Evolutionary conservation across 2,113 vertebrate genomes (phyloP), one percentile per base, ranked within the genome.

Genomic region (Antigone vipio): DNA sequence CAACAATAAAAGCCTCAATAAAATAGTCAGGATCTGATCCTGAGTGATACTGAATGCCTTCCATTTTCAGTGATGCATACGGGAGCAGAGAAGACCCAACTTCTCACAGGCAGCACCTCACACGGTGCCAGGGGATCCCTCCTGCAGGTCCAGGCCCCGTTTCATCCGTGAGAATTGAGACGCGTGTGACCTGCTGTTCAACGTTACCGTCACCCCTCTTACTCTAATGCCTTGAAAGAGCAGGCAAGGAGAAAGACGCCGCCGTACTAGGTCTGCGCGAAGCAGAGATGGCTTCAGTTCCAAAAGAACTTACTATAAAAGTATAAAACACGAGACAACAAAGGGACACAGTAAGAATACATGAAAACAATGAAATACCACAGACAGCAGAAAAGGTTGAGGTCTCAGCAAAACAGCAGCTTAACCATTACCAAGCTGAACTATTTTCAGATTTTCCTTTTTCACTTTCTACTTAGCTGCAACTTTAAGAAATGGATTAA

Each of bases 1-100:
- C 92, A 91, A 91, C 80, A 63, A 82, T 55, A 84, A 94, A 94
- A 94, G 38, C 92, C 73, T 84, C 80, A 45, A 89, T 49, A 72
- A 76, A 93, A 87, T 23, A 79, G 80, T 85, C 62, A 87, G 58
- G 62, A 66, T 66, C 49, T 44, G 74, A 91, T 87, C 62, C 68
- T 79, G 88, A 74, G 69, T 16, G 64, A 72, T 85, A 49, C 69
- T 47, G 56, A 82, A 53, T 11, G 42, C 21, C n/a, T 88, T 42
- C 34, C 18, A 3, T n/a, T 63, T 71, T 52, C 84, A 24, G 29
- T 30, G 64, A 11, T 45, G 83, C 38, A 40, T 19, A 4, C 14
- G n/a, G 66, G 74, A 89, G 66, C 50, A 82, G 79, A 89, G 62
- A 22, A 32, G 32, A 69, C 22, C 50, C 67, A 80, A 6, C 6